phyloP scores from a whole-genome alignment of 1,140 invertebrate genomes.

The Drosophila teissieri region DNA sequence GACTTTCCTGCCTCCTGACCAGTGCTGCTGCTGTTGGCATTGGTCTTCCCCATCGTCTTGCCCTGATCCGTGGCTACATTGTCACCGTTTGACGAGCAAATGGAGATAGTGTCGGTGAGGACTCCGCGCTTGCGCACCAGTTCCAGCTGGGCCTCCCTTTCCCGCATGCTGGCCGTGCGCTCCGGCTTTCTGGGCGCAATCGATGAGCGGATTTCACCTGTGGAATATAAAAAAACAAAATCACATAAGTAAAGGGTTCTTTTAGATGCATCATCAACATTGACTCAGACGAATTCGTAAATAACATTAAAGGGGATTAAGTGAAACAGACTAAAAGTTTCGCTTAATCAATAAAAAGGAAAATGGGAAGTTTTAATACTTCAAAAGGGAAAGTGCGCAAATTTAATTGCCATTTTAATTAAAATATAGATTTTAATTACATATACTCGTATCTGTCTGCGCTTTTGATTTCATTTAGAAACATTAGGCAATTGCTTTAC shows the following conservation, averaged over 20 bases:
- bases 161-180: conserved; percentile 92
- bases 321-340: too few relatives aligned
- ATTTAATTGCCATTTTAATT: too few relatives aligned
- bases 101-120: conserved; percentile 83
- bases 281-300: neutral
- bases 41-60: conserved; percentile 31
- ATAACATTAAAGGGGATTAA: too few relatives aligned
- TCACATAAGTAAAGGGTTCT: neutral
- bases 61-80: conserved; percentile 68
- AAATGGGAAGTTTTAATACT: too few relatives aligned
- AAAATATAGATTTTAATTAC: too few relatives aligned
- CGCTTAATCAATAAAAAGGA: too few relatives aligned
- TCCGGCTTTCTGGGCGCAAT: conserved; percentile 92
- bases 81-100: conserved; percentile 85
- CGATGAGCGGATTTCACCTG: conserved; percentile 90
- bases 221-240: neutral
- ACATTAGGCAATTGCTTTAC: too few relatives aligned
- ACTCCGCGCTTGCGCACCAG: conserved; percentile 85
- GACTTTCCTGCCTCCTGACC: conserved; percentile 40
- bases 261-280: neutral
- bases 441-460: too few relatives aligned
- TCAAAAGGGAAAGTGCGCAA: too few relatives aligned
- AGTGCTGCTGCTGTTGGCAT: conserved; percentile 16
- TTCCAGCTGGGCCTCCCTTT: conserved; percentile 88
- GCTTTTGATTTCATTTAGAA: too few relatives aligned